Evolutionary conservation across 2,113 vertebrate genomes (phyloP).

Genomic region (Microcebus tavaratra): DNA sequence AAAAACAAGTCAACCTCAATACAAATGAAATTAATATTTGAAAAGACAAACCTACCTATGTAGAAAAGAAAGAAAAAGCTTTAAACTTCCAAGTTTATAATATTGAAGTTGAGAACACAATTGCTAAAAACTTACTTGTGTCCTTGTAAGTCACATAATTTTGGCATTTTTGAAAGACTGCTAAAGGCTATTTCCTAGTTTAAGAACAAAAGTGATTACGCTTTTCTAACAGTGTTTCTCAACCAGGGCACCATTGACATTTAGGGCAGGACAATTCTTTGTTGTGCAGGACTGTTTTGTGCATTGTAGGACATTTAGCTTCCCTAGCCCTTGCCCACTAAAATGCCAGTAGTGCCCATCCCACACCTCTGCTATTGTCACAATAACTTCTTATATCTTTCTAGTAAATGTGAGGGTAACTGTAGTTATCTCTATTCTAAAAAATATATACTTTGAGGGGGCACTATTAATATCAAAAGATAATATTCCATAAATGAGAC

Average conservation of each 20-base stretch:
- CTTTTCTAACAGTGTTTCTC: conserved; percentile 34
- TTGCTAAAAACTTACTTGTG: conserved; percentile 12
- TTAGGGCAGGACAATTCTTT: conserved; percentile 53
- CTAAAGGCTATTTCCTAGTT: conserved; percentile 36
- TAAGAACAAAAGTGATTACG: conserved; percentile 21
- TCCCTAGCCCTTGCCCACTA: conserved; percentile 43
- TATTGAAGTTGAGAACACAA: conserved; percentile 20
- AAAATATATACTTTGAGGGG: neutral
- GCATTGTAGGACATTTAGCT: conserved; percentile 30
- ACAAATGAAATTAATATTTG: neutral
- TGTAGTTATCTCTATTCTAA: neutral
- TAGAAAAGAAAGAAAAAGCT: conserved; percentile 26
- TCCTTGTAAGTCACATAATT: conserved; percentile 28
- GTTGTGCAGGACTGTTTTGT: conserved; percentile 43
- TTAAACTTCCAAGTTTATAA: conserved; percentile 6
- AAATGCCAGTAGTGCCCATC: conserved; percentile 55
- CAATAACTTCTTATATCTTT: neutral
- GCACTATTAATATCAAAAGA: neutral
- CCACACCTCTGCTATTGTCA: neutral
- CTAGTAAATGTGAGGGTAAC: conserved; percentile 23
- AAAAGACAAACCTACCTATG: conserved; percentile 7
- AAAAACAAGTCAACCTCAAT: conserved; percentile 16
- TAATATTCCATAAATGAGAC: conserved; percentile 28
- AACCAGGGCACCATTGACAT: conserved; percentile 2
- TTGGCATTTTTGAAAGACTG: conserved; percentile 33